Base-by-base conservation (phyloP, 2,113 vertebrate species). In the Macquaria australasica region DNA sequence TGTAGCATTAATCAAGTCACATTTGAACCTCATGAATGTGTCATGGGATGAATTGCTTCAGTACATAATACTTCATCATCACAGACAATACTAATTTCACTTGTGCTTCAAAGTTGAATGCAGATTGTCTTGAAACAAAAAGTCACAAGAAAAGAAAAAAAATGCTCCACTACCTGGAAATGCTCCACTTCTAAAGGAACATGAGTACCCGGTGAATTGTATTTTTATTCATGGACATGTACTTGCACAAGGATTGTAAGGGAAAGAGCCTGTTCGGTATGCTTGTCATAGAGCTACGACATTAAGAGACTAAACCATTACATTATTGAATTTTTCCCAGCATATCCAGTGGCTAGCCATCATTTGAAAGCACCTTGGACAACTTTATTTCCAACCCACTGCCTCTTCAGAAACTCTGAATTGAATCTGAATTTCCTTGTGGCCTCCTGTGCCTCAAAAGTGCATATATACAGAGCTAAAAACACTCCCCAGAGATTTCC, bases 261-360 rank as follows among this genome's bases (percentile, higher is more conserved):
- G 12, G 37, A 62, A 72, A 45, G 16, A 85, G 58, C 5, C 56
- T 76, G 53, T 76, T 87, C 39, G 3, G 9, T 73, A 76, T 83
- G 76, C 73, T 56, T 31, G 68, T 86, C 77, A 83, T 68, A 83
- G 43, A 76, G 73, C 16, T 18, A 28, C 23, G 11, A 84, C 75
- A 79, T 85, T 82, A 85, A 68, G 41, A 45, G 51, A 86, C 86
- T 75, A 75, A 87, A 80, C 73, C 64, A 82, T 85, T 81, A 64
- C 77, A 88, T 74, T 81, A 82, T 64, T 77, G 55, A 80, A 28
- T 51, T 75, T 79, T 50, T 15, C 28, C 62, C 62, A 51, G 62
- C 59, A 62, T 62, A 73, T 84, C 67, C 58, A 66, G 64, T n/a
- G 48, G 43, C 51, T 31, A 21, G 34, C 14, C 67, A 75, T 86